Percentiles rank a stretch among this genome's conserved stretches.
Conservation (phyloP, 2,888 invertebrate genomes). For the Girardia tigrina region DNA sequence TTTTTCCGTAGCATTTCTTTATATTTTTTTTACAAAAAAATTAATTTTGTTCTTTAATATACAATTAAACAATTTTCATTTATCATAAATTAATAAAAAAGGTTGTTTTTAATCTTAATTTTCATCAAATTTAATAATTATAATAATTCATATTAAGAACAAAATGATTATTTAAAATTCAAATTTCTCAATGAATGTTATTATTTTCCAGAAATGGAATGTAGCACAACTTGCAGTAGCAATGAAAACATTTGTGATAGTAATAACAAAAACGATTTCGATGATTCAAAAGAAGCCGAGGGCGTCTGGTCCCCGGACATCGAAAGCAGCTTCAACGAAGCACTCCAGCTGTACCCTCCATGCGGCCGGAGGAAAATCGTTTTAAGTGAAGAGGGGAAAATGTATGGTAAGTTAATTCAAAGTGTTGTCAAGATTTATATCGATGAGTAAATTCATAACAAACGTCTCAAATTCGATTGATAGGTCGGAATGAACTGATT, state of each 20-base stretch:
- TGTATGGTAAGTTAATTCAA: constrained; percentile 85
- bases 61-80: too few species aligned
- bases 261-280: constrained; percentile 34
- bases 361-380: constrained; percentile 98
- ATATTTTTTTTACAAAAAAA: too few species aligned
- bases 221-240: constrained; percentile 16
- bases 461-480: background rate
- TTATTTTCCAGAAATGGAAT: background rate
- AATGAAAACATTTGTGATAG: constrained; percentile 16
- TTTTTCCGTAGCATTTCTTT: constrained; percentile 19
- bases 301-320: constrained; percentile 99
- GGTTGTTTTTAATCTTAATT: background rate
- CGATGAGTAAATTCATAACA: background rate
- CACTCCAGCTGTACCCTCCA: constrained; percentile 95
- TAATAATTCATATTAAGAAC: background rate
- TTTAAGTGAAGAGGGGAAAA: constrained; percentile 98
- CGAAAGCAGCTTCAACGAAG: constrained; percentile 99
- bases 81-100: background rate
- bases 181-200: background rate
- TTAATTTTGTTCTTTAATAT: too few species aligned
- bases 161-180: background rate
- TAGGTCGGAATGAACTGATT: constrained; percentile 98
- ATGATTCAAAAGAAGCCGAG: constrained; percentile 53
- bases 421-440: background rate
- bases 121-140: background rate